Conservation (phyloP, 2,797 vertebrate genomes). For the Tragopan temminckii region DNA sequence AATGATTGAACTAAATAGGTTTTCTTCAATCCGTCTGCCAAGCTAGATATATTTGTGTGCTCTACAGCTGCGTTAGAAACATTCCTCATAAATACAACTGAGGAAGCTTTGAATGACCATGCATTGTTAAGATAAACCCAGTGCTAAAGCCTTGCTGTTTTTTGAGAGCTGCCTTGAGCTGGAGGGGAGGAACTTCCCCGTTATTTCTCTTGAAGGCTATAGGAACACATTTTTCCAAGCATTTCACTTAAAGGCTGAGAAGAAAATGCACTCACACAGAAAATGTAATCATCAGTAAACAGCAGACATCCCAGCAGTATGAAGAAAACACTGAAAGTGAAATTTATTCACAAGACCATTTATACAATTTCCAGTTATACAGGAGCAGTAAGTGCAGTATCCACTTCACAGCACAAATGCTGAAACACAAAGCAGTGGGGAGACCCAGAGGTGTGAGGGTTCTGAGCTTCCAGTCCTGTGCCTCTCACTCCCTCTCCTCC, state of each 20-base stretch:
- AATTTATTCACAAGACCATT: neutral
- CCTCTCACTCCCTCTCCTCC: neutral
- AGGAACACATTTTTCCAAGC: neutral
- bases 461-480: too few relatives aligned
- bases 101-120: neutral
- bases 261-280: neutral
- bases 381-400: fast-evolving
- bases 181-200: neutral
- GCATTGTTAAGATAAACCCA: neutral
- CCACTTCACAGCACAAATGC: fast-evolving
- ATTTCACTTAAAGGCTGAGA: neutral
- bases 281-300: neutral
- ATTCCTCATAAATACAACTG: neutral
- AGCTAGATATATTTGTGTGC: neutral
- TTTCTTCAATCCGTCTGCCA: constrained; percentile 27
- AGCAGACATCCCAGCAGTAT: fast-evolving
- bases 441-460: too few relatives aligned
- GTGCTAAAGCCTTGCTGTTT: neutral
- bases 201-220: neutral
- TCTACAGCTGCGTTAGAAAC: neutral
- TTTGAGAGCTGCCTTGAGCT: fast-evolving
- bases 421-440: neutral
- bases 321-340: neutral
- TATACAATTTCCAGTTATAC: fast-evolving
- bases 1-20: constrained; percentile 40